Conservation (phyloP, 2,797 vertebrate species). For the Staurois parvus region DNA sequence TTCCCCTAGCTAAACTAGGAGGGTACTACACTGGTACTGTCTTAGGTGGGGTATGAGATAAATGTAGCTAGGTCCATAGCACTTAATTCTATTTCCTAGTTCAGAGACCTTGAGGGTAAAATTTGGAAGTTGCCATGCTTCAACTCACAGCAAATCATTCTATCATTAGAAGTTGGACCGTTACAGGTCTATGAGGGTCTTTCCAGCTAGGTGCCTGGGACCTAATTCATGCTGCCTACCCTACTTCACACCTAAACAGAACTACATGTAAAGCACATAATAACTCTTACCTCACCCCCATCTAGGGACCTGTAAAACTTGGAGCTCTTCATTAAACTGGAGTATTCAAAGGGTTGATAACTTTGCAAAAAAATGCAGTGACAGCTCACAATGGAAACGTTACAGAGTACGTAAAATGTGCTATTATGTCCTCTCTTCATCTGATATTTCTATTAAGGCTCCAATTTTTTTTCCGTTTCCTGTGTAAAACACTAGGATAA, state of each 20-base stretch:
- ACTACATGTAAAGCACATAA: background rate
- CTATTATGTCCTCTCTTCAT: conserved; percentile 46
- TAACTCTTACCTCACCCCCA: background rate
- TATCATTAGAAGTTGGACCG: too few relatives aligned
- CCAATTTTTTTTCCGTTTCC: conserved; percentile 73
- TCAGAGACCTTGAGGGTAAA: too few relatives aligned
- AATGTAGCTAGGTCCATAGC: too few relatives aligned
- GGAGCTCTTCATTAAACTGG: background rate
- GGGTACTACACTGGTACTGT: too few relatives aligned
- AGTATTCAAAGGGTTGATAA: conserved; percentile 8
- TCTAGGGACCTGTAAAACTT: background rate
- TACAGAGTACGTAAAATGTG: conserved; percentile 29
- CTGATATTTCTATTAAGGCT: conserved; percentile 74
- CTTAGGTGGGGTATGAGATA: too few relatives aligned
- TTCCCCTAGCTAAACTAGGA: too few relatives aligned
- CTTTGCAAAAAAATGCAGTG: background rate
- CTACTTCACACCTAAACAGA: background rate
- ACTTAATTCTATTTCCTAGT: too few relatives aligned
- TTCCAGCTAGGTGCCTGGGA: background rate
- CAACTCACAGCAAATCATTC: background rate
- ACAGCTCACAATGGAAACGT: background rate
- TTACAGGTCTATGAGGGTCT: background rate
- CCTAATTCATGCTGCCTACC: background rate
- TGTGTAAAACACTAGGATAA: conserved; percentile 74
- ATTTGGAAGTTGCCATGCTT: too few relatives aligned